phyloP scores from a whole-genome alignment of 1,140 invertebrate genomes.

The Papilio polytes region DNA sequence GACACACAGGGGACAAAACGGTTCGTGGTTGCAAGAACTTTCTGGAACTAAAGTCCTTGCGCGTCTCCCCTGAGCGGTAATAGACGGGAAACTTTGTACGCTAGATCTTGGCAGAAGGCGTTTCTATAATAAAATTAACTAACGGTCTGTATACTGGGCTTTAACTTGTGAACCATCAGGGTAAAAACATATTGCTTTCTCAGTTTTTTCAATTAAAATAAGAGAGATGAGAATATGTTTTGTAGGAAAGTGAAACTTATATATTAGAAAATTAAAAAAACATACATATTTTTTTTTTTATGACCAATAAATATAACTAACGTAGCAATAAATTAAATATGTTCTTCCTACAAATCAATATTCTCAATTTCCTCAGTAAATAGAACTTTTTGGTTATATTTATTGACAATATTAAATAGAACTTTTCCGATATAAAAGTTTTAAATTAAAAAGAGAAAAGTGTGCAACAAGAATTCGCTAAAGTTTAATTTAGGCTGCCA shows the following conservation, averaged over 20 bases:
- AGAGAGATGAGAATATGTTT: too few relatives aligned
- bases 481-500: conserved; percentile 25
- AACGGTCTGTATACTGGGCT: too few relatives aligned
- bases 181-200: too few relatives aligned
- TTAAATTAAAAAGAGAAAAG: conserved; percentile 22
- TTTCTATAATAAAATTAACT: not conserved
- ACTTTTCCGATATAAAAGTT: conserved; percentile 16
- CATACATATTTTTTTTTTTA: not conserved
- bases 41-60: not conserved
- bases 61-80: not conserved
- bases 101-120: not conserved
- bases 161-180: too few relatives aligned
- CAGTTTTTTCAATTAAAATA: too few relatives aligned
- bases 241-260: too few relatives aligned
- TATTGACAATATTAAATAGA: not conserved
- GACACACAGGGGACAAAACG: not conserved
- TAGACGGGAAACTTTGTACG: not conserved
- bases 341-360: not conserved
- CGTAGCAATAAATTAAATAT: not conserved
- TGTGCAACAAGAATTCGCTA: conserved; percentile 20
- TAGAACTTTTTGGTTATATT: not conserved
- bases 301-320: not conserved
- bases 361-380: not conserved
- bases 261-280: too few relatives aligned
- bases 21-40: not conserved